Evolutionary conservation across 2,888 invertebrate genomes (phyloP).

Genomic region (Mythimna albipuncta): DNA sequence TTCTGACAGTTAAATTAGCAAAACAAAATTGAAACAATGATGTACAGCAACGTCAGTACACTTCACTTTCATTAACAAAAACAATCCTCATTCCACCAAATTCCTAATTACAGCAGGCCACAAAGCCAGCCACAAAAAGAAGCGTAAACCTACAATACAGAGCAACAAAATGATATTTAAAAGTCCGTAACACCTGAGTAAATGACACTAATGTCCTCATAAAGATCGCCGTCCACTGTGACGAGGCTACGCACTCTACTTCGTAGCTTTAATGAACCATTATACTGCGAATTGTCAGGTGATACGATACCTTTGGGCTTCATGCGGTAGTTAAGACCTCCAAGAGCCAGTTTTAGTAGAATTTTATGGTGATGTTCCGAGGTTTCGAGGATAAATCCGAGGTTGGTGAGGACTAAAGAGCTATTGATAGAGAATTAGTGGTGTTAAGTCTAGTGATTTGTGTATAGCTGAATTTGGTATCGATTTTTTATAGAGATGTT

Average conservation of each 20-base stretch:
- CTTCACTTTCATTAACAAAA: neutral
- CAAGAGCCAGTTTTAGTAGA: conserved; percentile 48
- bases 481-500: neutral
- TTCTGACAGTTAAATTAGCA: no score
- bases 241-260: conserved; percentile 76
- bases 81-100: neutral
- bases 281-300: conserved; percentile 77
- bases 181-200: conserved; percentile 55
- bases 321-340: conserved; percentile 63
- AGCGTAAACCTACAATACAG: conserved; percentile 1
- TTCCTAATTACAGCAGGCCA: neutral
- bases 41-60: neutral
- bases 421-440: conserved; percentile 40
- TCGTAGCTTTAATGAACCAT: conserved; percentile 83
- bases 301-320: conserved; percentile 74
- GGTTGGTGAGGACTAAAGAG: conserved; percentile 18
- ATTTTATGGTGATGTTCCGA: conserved; percentile 56
- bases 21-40: no score
- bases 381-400: conserved; percentile 28
- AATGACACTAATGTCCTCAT: conserved; percentile 64
- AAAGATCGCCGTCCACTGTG: conserved; percentile 63
- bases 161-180: conserved; percentile 52
- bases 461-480: conserved; percentile 10
- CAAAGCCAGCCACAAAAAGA: conserved; percentile 18
- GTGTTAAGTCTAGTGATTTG: conserved; percentile 29